Evolutionary conservation across 1,140 invertebrate species (phyloP).

Genomic region (Danaus melanippus): DNA sequence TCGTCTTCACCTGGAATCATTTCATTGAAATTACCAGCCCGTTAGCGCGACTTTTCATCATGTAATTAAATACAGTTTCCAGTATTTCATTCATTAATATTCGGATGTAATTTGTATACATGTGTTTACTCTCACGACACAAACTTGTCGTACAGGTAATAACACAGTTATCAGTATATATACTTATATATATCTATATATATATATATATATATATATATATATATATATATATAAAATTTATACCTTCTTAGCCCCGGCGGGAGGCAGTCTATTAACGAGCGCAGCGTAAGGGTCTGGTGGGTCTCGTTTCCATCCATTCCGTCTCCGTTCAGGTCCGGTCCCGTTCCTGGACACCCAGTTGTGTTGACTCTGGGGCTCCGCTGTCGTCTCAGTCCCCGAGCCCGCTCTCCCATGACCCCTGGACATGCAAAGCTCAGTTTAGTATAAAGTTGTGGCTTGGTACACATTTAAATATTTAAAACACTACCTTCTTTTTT

Average conservation of each 20-base stretch:
- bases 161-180: no score
- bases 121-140: no score
- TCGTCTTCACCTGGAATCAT: constrained; percentile 49
- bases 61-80: no score
- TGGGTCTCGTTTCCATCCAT: constrained; percentile 34
- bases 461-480: not conserved
- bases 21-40: no score
- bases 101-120: no score
- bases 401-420: constrained; percentile 52
- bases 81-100: no score
- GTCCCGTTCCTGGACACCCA: constrained; percentile 44
- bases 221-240: no score
- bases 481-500: constrained; percentile 51
- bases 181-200: no score
- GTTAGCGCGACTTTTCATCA: no score
- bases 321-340: constrained; percentile 33
- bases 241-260: constrained; percentile 53
- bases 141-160: no score
- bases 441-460: not conserved
- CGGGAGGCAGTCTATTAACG: constrained; percentile 45
- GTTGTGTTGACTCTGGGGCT: constrained; percentile 4
- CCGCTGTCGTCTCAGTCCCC: constrained; percentile 35
- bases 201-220: no score
- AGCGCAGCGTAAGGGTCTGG: constrained; percentile 48
- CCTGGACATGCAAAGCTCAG: constrained; percentile 19